These are phyloP conservation scores for Psittacula cyanocephala DNA, from an alignment of 2,113 vertebrate genomes.

Conservation along the genomic window DNA sequence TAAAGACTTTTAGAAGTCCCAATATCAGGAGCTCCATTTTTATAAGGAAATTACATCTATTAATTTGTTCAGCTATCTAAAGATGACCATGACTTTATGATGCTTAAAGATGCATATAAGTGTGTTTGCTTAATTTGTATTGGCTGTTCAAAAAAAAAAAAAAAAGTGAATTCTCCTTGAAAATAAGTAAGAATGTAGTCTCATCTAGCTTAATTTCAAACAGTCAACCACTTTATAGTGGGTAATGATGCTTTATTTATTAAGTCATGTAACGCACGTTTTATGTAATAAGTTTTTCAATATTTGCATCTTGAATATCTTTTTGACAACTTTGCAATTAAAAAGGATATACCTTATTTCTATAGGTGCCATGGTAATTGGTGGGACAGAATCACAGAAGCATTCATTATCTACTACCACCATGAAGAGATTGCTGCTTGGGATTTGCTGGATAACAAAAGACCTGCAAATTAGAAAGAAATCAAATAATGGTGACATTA, in stretches of 20 bases:
- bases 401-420: constrained; percentile 97
- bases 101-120: background rate
- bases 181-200: background rate
- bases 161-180: background rate
- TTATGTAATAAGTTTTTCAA: background rate
- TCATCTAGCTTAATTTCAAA: background rate
- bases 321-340: background rate
- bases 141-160: background rate
- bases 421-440: constrained; percentile 99
- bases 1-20: background rate
- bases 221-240: background rate
- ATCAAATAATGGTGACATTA: background rate
- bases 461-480: constrained; percentile 79
- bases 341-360: constrained; percentile 99
- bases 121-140: background rate
- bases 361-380: constrained; percentile 95
- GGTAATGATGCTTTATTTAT: background rate
- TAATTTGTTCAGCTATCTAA: background rate
- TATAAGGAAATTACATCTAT: background rate
- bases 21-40: background rate
- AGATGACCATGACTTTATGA: background rate
- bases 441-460: constrained; percentile 99
- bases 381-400: constrained; percentile 84
- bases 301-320: background rate
- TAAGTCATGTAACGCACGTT: background rate